Evolutionary conservation across 64 coral and sea anemone species (phyloP), one percentile per base, ranked within the genome.

Genomic region (Porites lutea): DNA sequence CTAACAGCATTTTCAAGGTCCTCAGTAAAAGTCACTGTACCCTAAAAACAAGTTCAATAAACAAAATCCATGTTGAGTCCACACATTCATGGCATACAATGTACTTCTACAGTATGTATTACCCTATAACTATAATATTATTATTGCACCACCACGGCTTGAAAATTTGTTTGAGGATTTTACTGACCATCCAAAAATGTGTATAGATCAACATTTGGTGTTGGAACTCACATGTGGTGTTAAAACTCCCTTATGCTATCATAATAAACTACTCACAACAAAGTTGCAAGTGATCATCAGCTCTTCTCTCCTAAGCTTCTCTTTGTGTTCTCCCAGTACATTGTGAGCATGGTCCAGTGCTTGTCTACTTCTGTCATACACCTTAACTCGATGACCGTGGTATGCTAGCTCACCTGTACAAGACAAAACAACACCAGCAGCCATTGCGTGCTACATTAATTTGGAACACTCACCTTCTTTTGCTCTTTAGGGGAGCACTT

Each of bases 321-420:
- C 85, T 52, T 88, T 88, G 46, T 88, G 85, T 59, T 74, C 59
- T 19, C 27, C 52, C 23, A 88, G 85, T 16, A 72, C 66, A 48
- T 67, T 22, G 4, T 13, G 48, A 4, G 85, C 64, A 14, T 50
- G 71, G 5, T 74, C 64, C 13, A 55, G 12, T 43, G 85, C 85
- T 50, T 74, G 64, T 8, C 21, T 18, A 50, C 85, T 88, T 88
- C 85, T 27, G 52, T 88, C 85, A 74, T 88, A 88, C 53, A 88
- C 64, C 13, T 88, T 88, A 14, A 88, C 85, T 3, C 85, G 60
- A 67, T 70, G 65, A 1, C 85, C 85, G 74, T 88, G 64, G 52
- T 74, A 54, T 73, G 85, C 85, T 52, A 88, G 48, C 21, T 88
- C 85, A 19, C 85, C 85, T 88, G 37, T 6, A 54, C 5, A 82